Evolutionary conservation across 2,888 invertebrate genomes (phyloP), one percentile per base, ranked within the genome.

Genomic region (Calameuta idolon): DNA sequence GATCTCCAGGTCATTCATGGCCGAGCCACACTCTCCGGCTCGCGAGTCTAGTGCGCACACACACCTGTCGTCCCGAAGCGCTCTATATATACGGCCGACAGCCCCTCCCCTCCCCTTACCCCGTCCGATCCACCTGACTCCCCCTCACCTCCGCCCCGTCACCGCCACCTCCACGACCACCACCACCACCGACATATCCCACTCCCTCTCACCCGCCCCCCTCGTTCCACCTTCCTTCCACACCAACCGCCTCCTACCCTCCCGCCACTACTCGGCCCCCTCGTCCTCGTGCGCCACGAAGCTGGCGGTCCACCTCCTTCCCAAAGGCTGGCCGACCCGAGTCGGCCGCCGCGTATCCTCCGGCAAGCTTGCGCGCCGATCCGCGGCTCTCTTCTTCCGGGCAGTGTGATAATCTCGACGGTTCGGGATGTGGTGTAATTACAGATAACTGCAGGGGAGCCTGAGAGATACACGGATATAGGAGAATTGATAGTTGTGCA

Each of bases 361-460:
- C 40, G 40, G 40, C 40, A 40, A 40, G 40, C 40, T 40, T 40
- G 40, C 40, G 30, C n/a, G 33, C 69, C 76, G 73, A 73, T 76
- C 75, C 77, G 78, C 82, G 83, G 74, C 33, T 15, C 34, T 37
- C 79, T 69, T 34, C 76, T 71, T 40, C 73, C 77, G 31, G 75
- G 75, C 79, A 77, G 80, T 79, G 80, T 79, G 79, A 85, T 83
- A 86, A 75, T 75, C 37, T 69, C 76, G 73, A 69, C 74, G 75
- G 73, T 79, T 75, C 79, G 78, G 77, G 79, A 78, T 79, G 80
- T 79, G 83, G 83, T 91, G 90, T 90, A 90, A 91, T 92, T 90
- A 92, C 92, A 92, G 91, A 91, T 89, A 82, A 90, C 88, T 87
- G 90, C 94, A 94, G 31, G 68, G 31, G 34, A 33, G 73, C 30